Percentiles rank a stretch among this genome's conserved stretches.
phyloP scores from a whole-genome alignment of 2,113 vertebrate species.

The Eleginops maclovinus region DNA sequence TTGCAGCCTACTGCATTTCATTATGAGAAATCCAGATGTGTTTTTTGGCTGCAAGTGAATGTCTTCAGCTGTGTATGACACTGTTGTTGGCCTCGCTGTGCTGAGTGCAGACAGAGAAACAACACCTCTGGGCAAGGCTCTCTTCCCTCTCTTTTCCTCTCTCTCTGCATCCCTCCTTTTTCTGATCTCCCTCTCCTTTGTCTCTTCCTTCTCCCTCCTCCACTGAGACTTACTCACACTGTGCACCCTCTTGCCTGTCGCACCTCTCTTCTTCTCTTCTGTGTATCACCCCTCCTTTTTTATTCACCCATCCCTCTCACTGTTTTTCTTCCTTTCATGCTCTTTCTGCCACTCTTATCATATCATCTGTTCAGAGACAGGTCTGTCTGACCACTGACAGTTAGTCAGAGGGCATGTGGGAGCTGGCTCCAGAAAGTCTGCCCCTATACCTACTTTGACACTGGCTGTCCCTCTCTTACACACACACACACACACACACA shows the following conservation, averaged over 20 bases:
- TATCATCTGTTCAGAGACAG: slow-evolving; percentile 43
- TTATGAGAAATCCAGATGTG: slow-evolving; percentile 81
- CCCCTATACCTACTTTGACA: slow-evolving; percentile 67
- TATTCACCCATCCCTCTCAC: slow-evolving; percentile 3
- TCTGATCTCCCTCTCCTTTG: slow-evolving; percentile 60
- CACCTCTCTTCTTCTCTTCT: slow-evolving; percentile 32
- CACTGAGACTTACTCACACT: slow-evolving; percentile 46
- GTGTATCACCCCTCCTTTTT: background rate
- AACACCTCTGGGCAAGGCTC: slow-evolving; percentile 68
- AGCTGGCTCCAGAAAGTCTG: slow-evolving; percentile 81
- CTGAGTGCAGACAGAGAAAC: slow-evolving; percentile 66
- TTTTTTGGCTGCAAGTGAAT: slow-evolving; percentile 70
- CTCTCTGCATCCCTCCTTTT: slow-evolving; percentile 16
- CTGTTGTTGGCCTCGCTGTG: slow-evolving; percentile 69
- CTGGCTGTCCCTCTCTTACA: slow-evolving; percentile 6
- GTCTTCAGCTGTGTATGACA: slow-evolving; percentile 81
- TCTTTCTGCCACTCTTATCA: slow-evolving; percentile 52
- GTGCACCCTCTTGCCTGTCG: slow-evolving; percentile 28
- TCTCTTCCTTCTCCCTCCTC: slow-evolving; percentile 43
- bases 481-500: slow-evolving; percentile 19
- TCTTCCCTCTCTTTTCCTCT: slow-evolving; percentile 31
- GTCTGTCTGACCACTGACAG: slow-evolving; percentile 70
- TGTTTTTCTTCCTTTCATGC: background rate
- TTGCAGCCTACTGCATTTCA: slow-evolving; percentile 73
- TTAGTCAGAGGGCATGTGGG: slow-evolving; percentile 71